Evolutionary conservation across 1,140 invertebrate species (phyloP).

Genomic region (Leptinotarsa lineolata): DNA sequence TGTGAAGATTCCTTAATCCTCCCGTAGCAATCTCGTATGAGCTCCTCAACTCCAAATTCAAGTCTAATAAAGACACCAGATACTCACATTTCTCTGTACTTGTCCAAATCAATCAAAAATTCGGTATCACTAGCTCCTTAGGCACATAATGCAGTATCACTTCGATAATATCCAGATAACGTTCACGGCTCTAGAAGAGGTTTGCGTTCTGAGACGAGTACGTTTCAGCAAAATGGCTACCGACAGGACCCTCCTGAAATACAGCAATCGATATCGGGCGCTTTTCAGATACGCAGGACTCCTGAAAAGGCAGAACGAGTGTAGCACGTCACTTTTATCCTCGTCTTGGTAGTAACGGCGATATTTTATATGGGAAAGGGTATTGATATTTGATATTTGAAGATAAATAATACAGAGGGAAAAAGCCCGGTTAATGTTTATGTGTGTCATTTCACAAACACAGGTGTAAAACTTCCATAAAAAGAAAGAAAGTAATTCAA

Average conservation of each 20-base stretch:
- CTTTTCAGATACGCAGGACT: constrained; percentile 23
- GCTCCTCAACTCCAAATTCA: not conserved
- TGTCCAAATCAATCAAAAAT: not conserved
- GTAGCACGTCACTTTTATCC: not conserved
- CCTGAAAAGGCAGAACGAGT: constrained; percentile 6
- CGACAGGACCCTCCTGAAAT: constrained; percentile 17
- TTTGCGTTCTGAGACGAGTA: constrained; percentile 1
- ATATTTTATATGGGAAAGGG: not conserved
- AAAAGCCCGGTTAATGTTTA: too few relatives aligned
- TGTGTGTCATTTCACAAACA: too few relatives aligned
- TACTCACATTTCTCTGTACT: not conserved
- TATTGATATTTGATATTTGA: too few relatives aligned
- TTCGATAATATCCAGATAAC: not conserved
- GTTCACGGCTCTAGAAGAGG: not conserved
- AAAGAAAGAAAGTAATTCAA: too few relatives aligned
- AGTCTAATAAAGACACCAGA: not conserved
- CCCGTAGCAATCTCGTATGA: not conserved
- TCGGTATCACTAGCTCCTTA: not conserved
- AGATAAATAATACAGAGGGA: too few relatives aligned
- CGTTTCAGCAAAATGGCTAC: constrained; percentile 29
- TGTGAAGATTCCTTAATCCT: too few relatives aligned
- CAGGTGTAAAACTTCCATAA: too few relatives aligned
- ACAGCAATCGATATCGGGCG: constrained; percentile 21
- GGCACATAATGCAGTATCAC: constrained; percentile 3
- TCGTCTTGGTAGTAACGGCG: not conserved